Evolutionary conservation across 2,797 vertebrate genomes (phyloP).

Genomic region (Emydoidea blandingii): DNA sequence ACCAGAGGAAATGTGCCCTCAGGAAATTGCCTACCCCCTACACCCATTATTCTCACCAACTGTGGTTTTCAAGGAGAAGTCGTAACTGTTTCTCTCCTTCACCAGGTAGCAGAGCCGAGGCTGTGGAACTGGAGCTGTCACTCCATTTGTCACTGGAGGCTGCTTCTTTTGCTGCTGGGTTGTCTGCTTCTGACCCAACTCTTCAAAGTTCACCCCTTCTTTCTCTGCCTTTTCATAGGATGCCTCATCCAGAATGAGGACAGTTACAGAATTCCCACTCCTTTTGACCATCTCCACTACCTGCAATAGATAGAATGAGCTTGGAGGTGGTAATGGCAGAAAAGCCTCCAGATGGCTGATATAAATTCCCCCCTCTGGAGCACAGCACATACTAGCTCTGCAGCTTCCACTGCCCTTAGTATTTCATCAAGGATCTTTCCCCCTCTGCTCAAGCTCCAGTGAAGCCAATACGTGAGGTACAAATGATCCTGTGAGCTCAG

Average conservation of each 20-base stretch:
- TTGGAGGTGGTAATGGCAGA: neutral
- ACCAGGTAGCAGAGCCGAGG: conserved; percentile 91
- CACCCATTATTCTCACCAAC: conserved; percentile 82
- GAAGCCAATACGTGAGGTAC: rapidly evolving
- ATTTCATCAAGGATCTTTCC: neutral
- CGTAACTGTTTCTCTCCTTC: conserved; percentile 84
- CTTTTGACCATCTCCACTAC: conserved; percentile 89
- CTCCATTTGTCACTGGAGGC: conserved; percentile 70
- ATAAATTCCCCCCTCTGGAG: neutral
- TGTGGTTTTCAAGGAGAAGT: conserved; percentile 90
- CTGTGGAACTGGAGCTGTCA: conserved; percentile 59
- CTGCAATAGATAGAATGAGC: conserved; percentile 74
- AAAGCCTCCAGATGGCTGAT: neutral
- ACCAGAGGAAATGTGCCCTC: neutral
- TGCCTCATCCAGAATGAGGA: conserved; percentile 87
- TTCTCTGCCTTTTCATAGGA: conserved; percentile 87
- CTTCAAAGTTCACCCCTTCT: conserved; percentile 80
- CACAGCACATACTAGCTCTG: neutral
- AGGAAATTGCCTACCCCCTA: neutral
- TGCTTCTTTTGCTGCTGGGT: conserved; percentile 14
- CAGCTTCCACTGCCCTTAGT: neutral
- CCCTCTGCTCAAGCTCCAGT: neutral
- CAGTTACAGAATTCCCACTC: conserved; percentile 84
- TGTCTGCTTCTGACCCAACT: conserved; percentile 64
- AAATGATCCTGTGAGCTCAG: neutral